Evolutionary conservation across 2,888 invertebrate genomes (phyloP).

Genomic region (Mesoligia furuncula): DNA sequence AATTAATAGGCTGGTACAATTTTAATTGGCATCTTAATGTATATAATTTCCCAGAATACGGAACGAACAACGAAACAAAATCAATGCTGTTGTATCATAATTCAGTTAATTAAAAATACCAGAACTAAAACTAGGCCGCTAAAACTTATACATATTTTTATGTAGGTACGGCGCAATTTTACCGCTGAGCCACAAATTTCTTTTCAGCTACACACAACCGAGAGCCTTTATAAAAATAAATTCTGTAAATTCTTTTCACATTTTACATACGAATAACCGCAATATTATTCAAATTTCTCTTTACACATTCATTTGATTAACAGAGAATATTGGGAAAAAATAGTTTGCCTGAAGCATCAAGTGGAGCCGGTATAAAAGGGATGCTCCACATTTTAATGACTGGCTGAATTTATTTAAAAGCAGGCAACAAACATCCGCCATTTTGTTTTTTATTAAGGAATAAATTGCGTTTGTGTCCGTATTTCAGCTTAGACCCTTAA

Average conservation of each 20-base stretch:
- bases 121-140: neutral
- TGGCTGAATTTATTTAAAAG: conserved; percentile 23
- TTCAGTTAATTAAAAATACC: too few relatives aligned
- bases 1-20: neutral
- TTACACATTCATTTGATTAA: conserved; percentile 10
- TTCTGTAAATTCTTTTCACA: conserved; percentile 16
- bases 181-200: neutral
- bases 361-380: conserved; percentile 9
- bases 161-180: neutral
- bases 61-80: too few relatives aligned
- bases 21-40: neutral
- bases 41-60: neutral
- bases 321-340: conserved; percentile 22
- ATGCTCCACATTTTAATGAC: conserved; percentile 27
- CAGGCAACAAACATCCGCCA: neutral
- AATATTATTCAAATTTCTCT: conserved; percentile 2
- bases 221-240: neutral
- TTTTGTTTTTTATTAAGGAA: conserved; percentile 16
- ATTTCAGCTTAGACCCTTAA: conserved; percentile 33
- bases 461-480: conserved; percentile 23
- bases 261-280: neutral
- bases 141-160: neutral
- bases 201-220: neutral
- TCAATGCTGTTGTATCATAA: too few relatives aligned
- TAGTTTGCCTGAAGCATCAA: conserved; percentile 15